phyloP scores from a whole-genome alignment of 1,140 invertebrate genomes.

The Scaptomyza graminum region DNA sequence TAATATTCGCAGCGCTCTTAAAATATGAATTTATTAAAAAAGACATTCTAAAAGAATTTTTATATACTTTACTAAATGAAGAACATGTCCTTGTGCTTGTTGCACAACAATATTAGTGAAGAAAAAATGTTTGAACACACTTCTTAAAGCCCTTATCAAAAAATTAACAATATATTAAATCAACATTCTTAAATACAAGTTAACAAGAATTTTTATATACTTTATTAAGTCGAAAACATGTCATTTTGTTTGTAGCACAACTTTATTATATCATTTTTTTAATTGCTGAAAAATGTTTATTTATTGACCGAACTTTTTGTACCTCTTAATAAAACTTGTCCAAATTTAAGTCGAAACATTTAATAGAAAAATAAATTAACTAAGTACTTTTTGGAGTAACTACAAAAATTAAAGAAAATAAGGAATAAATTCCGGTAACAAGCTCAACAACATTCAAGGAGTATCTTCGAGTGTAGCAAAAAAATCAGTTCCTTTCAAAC shows the following conservation, averaged over 20 bases:
- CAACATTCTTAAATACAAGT: conserved; percentile 1
- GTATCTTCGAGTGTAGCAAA: background rate
- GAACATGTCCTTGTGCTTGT: no score
- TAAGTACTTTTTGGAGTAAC: no score
- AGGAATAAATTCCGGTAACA: no score
- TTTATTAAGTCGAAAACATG: conserved; percentile 1
- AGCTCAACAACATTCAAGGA: background rate
- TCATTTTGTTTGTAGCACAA: background rate
- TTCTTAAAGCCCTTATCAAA: no score
- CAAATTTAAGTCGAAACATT: background rate
- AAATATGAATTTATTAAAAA: no score
- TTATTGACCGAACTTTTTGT: background rate
- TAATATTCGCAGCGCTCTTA: no score
- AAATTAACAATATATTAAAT: conserved; percentile 1
- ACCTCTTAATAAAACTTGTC: background rate
- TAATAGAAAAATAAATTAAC: no score
- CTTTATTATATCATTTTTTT: background rate
- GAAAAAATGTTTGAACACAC: no score
- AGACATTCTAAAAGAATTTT: background rate
- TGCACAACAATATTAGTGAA: no score
- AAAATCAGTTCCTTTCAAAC: background rate
- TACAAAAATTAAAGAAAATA: no score
- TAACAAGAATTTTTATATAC: conserved; percentile 1
- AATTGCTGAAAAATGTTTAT: background rate
- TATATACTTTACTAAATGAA: no score